phyloP scores from a whole-genome alignment of 2,888 invertebrate genomes.

The Oscheius sp. region DNA sequence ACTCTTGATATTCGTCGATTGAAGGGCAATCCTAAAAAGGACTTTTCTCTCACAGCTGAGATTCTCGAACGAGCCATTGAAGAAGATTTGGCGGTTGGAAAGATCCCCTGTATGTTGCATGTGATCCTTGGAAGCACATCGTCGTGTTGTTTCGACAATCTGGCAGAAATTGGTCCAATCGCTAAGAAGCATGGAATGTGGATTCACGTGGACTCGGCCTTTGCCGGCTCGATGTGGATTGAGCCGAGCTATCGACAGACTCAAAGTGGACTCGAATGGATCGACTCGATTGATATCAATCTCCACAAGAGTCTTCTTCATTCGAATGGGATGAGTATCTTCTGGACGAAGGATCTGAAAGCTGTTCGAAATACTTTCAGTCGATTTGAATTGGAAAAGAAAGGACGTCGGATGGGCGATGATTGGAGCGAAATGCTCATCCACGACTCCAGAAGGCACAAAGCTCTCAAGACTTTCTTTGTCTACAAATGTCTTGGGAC shows the following conservation, averaged over 20 bases:
- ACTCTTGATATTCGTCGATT: slow-evolving; percentile 88
- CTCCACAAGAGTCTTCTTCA: slow-evolving; percentile 40
- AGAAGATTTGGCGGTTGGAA: slow-evolving; percentile 74
- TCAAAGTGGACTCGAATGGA: slow-evolving; percentile 73
- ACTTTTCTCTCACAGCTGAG: slow-evolving; percentile 83
- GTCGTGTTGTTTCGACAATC: slow-evolving; percentile 90
- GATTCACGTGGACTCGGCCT: slow-evolving; percentile 91
- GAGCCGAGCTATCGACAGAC: slow-evolving; percentile 86
- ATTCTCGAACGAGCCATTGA: slow-evolving; percentile 80
- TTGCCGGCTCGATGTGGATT: slow-evolving; percentile 92
- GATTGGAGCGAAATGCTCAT: background rate
- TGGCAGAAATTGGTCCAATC: slow-evolving; percentile 86
- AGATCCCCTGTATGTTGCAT: slow-evolving; percentile 92
- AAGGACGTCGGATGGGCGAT: background rate
- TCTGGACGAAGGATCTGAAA: slow-evolving; percentile 19
- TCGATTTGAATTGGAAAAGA: background rate
- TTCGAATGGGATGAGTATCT: slow-evolving; percentile 22
- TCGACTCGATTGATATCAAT: slow-evolving; percentile 45
- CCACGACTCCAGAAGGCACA: slow-evolving; percentile 2
- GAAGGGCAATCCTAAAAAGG: slow-evolving; percentile 79
- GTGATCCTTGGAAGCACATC: slow-evolving; percentile 91
- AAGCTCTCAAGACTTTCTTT: slow-evolving; percentile 19
- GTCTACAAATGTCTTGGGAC: slow-evolving; percentile 27
- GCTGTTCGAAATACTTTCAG: slow-evolving; percentile 7
- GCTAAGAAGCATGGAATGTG: slow-evolving; percentile 78